Conservation (phyloP, 2,888 invertebrate species). For the Drosophila atripex region DNA sequence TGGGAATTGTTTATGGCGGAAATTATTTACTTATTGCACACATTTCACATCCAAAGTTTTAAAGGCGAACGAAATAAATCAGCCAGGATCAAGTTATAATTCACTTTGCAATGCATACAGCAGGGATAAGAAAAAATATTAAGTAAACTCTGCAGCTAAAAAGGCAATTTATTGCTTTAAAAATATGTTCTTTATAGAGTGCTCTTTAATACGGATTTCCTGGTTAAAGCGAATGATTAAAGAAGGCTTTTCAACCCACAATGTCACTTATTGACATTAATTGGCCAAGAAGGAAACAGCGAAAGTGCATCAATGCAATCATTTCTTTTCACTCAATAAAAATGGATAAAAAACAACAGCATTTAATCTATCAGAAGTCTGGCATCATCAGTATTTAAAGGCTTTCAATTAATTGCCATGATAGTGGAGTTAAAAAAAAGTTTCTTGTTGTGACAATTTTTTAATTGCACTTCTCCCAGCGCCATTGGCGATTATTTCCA, state of each 20-base stretch:
- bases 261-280: conserved; percentile 29
- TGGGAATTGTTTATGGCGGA: conserved; percentile 19
- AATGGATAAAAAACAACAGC: conserved; percentile 18
- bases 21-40: conserved; percentile 30
- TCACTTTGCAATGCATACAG: background rate
- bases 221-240: background rate
- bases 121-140: background rate
- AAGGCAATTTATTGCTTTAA: background rate
- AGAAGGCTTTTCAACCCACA: conserved; percentile 1
- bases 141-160: background rate
- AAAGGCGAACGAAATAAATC: conserved; percentile 16
- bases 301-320: conserved; percentile 35
- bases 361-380: conserved; percentile 33
- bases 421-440: background rate
- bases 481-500: background rate
- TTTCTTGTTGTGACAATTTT: background rate
- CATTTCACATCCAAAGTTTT: conserved; percentile 6
- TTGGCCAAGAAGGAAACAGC: conserved; percentile 25
- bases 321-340: conserved; percentile 28
- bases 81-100: conserved; percentile 9
- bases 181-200: background rate
- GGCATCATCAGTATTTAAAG: conserved; percentile 23
- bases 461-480: background rate
- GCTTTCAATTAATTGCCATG: background rate
- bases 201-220: background rate